Conservation (phyloP, 2,888 invertebrate species). For the Drosophila prostipennis region DNA sequence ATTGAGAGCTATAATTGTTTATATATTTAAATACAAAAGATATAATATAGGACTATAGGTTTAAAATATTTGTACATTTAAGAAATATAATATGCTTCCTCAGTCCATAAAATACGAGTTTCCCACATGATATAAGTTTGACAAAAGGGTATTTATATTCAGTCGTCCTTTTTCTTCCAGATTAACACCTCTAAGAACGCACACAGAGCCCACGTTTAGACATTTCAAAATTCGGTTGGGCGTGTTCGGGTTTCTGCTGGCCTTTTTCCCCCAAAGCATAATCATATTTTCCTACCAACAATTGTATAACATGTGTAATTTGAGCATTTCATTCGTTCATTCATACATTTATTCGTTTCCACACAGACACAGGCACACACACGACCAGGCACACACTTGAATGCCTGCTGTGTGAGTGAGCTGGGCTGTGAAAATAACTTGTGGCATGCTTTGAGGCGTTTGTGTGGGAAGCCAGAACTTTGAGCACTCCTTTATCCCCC, state of each 20-base stretch:
- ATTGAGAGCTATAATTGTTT: too few relatives aligned
- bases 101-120: too few relatives aligned
- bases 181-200: slow-evolving; percentile 21
- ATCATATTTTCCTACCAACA: slow-evolving; percentile 69
- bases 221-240: slow-evolving; percentile 21
- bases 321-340: slow-evolving; percentile 67
- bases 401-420: slow-evolving; percentile 27
- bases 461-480: slow-evolving; percentile 44
- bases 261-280: slow-evolving; percentile 44
- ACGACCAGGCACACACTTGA: slow-evolving; percentile 38
- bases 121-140: neutral
- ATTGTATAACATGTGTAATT: slow-evolving; percentile 77
- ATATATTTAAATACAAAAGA: too few relatives aligned
- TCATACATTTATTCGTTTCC: slow-evolving; percentile 48
- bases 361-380: slow-evolving; percentile 31
- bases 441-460: slow-evolving; percentile 77
- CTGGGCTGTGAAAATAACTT: slow-evolving; percentile 66
- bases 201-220: slow-evolving; percentile 21
- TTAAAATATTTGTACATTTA: too few relatives aligned
- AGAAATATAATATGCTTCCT: too few relatives aligned
- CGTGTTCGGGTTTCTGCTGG: slow-evolving; percentile 19
- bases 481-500: slow-evolving; percentile 25
- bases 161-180: neutral
- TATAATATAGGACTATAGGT: too few relatives aligned
- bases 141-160: slow-evolving; percentile 2